Percentiles rank a stretch among this genome's conserved stretches.
phyloP scores from a whole-genome alignment of 2,888 invertebrate genomes.

The Sympetrum striolatum region DNA sequence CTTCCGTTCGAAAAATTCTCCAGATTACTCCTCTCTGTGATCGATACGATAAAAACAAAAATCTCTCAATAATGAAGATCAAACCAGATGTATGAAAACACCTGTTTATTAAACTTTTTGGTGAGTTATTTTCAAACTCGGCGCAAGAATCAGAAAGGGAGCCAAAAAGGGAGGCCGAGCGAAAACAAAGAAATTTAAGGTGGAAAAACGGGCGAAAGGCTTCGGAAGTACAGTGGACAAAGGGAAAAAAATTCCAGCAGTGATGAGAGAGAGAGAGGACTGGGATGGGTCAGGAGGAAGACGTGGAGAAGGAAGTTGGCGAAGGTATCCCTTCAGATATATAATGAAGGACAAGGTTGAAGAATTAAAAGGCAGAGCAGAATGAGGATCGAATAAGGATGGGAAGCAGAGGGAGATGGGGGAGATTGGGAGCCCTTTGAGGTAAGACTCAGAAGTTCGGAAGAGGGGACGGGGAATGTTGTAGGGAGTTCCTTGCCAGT shows the following conservation, averaged over 20 bases:
- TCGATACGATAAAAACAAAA: no score
- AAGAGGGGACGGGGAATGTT: background rate
- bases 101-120: no score
- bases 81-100: no score
- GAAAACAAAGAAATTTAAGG: background rate
- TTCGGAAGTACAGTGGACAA: background rate
- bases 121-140: no score
- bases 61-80: no score
- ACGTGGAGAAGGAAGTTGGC: background rate
- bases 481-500: background rate
- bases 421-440: background rate
- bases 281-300: background rate
- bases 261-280: background rate
- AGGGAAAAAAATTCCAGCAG: background rate
- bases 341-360: slow-evolving; percentile 37
- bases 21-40: no score
- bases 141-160: no score
- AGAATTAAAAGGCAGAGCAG: slow-evolving; percentile 3
- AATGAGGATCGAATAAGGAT: background rate
- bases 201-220: background rate
- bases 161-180: background rate
- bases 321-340: slow-evolving; percentile 10
- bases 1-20: no score
- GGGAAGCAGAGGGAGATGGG: background rate
- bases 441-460: slow-evolving; percentile 9